Conservation (phyloP, 1,140 invertebrate species). For the Parasteatoda tepidariorum region DNA sequence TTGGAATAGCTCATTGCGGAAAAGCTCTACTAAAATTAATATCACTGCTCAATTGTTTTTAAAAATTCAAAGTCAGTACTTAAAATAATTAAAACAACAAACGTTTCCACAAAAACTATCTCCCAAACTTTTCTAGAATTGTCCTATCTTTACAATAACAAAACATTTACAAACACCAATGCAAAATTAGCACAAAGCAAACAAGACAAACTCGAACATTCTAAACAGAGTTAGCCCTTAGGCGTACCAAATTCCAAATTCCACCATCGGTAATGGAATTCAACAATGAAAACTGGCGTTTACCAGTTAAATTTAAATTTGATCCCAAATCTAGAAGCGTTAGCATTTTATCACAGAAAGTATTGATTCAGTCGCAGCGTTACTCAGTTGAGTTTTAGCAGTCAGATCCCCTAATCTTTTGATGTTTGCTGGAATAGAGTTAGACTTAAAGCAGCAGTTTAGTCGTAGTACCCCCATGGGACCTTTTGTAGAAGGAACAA, state of each 20-base stretch:
- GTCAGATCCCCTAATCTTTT: constrained; percentile 35
- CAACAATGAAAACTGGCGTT: background rate
- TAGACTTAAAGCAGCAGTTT: constrained; percentile 20
- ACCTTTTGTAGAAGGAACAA: constrained; percentile 33
- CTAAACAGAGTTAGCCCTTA: background rate
- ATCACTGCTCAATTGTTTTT: too few relatives aligned
- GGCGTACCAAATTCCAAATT: background rate
- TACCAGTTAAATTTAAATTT: constrained; percentile 38
- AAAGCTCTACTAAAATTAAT: too few relatives aligned
- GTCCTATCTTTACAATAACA: too few relatives aligned
- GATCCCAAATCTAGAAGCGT: constrained; percentile 7
- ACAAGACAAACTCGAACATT: background rate
- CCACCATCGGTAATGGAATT: background rate
- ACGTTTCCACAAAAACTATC: background rate
- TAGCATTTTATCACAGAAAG: constrained; percentile 8
- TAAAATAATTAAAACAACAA: background rate
- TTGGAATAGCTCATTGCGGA: too few relatives aligned
- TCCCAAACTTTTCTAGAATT: background rate
- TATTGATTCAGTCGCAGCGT: constrained; percentile 36
- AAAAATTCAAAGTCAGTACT: background rate
- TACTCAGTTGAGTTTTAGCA: background rate
- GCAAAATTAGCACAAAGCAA: too few relatives aligned
- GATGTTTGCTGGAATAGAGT: constrained; percentile 36
- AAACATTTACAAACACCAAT: too few relatives aligned
- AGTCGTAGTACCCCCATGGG: background rate